Percentiles rank a stretch among this genome's conserved stretches.
Conservation (phyloP, 2,113 vertebrate genomes). For the Neolamprologus longior region DNA sequence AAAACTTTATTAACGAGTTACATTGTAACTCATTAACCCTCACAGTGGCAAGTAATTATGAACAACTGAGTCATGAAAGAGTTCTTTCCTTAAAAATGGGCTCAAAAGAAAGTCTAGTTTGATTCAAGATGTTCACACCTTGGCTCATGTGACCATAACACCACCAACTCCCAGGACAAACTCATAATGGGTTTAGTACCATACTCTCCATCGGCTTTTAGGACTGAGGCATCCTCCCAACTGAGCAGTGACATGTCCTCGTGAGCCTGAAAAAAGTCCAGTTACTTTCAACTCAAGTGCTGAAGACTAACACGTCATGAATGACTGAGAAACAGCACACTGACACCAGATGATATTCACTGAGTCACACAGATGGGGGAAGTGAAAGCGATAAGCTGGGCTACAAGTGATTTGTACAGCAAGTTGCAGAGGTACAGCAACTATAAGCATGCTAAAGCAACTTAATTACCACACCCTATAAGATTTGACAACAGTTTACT, state of each 20-base stretch:
- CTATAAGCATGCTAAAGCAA: not conserved
- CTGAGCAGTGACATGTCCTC: not conserved
- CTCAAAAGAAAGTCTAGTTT: not conserved
- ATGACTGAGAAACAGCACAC: not conserved
- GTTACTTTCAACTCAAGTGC: not conserved
- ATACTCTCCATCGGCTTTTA: not conserved
- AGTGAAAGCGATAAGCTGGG: not conserved
- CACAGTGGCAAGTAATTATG: not conserved
- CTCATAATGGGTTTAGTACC: not conserved
- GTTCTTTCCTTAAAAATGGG: not conserved
- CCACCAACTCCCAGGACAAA: not conserved
- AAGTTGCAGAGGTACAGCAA: not conserved
- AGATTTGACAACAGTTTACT: not conserved
- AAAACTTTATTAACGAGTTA: not conserved
- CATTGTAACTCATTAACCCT: not conserved
- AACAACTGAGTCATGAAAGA: not conserved
- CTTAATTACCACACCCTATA: not conserved
- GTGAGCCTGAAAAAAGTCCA: not conserved
- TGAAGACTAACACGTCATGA: not conserved
- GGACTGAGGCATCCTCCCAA: not conserved
- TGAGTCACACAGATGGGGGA: not conserved
- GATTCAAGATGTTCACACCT: no score
- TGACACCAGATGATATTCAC: not conserved
- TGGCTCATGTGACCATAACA: not conserved
- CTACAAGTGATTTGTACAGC: not conserved